A percentile compares a stretch with the other conserved stretches of the same genome.
These are phyloP conservation scores for Oxyteleia sp. DNA, from an alignment of 2,888 invertebrate genomes.

Conservation along the genomic window DNA sequence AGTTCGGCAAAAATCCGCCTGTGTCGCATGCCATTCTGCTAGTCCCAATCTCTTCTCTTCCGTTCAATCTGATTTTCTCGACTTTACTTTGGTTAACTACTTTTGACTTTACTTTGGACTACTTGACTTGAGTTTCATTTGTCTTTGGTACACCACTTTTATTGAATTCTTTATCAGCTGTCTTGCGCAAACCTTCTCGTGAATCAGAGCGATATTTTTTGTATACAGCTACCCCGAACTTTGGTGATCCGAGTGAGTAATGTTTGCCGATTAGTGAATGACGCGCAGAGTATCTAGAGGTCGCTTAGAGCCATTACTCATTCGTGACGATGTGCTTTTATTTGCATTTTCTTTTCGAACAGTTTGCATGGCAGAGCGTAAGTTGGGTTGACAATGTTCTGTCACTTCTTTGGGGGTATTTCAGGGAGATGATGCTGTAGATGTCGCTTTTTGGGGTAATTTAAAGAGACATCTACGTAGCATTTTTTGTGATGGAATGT, in stretches of 20 bases:
- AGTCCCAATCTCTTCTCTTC: no score
- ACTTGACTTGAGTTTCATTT: slow-evolving; percentile 13
- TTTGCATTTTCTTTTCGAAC: neutral
- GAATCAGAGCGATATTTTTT: slow-evolving; percentile 78
- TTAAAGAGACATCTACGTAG: no score
- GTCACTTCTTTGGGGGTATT: no score
- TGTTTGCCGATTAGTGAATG: slow-evolving; percentile 78
- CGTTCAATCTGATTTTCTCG: neutral
- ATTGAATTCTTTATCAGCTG: slow-evolving; percentile 28
- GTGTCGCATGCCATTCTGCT: no score
- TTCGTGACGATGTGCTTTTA: slow-evolving; percentile 75
- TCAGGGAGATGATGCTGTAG: no score
- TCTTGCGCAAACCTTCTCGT: slow-evolving; percentile 59
- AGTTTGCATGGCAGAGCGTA: neutral
- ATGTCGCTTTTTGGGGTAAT: no score
- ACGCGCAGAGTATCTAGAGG: slow-evolving; percentile 75
- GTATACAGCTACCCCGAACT: slow-evolving; percentile 86
- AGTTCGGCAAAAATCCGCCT: no score
- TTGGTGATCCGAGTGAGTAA: slow-evolving; percentile 87
- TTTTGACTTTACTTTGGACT: neutral
- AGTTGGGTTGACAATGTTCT: neutral
- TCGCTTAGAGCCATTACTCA: slow-evolving; percentile 84
- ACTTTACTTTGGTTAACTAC: slow-evolving; percentile 18
- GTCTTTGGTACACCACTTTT: slow-evolving; percentile 14
- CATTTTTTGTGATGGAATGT: no score